These are phyloP conservation scores for Cephus rjabovi DNA, from an alignment of 2,888 invertebrate species.

Conservation along the genomic window DNA sequence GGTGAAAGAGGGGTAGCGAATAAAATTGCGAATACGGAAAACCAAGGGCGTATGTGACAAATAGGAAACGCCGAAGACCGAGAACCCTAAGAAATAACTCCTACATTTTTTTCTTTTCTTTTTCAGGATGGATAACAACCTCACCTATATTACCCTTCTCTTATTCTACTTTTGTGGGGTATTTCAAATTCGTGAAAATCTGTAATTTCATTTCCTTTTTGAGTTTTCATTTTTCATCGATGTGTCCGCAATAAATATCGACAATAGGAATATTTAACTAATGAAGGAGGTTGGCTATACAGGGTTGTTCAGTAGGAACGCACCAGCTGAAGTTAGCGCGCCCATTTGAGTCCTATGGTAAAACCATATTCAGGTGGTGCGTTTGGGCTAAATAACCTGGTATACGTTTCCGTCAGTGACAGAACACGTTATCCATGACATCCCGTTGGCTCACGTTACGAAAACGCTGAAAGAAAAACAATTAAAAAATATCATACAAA, in stretches of 20 bases:
- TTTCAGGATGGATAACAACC: not conserved
- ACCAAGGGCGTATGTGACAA: slow-evolving; percentile 20
- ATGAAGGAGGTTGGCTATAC: not conserved
- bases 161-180: not conserved
- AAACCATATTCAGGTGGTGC: too few species aligned
- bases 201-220: not conserved
- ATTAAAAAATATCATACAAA: slow-evolving; percentile 45
- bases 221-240: too few species aligned
- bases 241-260: not conserved
- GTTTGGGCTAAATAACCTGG: too few species aligned
- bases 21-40: slow-evolving; percentile 21
- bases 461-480: slow-evolving; percentile 24
- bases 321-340: too few species aligned
- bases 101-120: not conserved
- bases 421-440: not conserved
- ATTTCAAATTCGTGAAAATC: slow-evolving; percentile 4
- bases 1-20: slow-evolving; percentile 6
- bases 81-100: not conserved
- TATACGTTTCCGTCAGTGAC: not conserved
- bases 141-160: not conserved
- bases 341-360: too few species aligned
- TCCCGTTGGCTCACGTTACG: not conserved
- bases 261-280: not conserved
- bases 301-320: too few species aligned
- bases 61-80: slow-evolving; percentile 13